These are phyloP conservation scores for Nesidiocoris tenuis DNA, from an alignment of 2,888 invertebrate species.

Conservation along the genomic window DNA sequence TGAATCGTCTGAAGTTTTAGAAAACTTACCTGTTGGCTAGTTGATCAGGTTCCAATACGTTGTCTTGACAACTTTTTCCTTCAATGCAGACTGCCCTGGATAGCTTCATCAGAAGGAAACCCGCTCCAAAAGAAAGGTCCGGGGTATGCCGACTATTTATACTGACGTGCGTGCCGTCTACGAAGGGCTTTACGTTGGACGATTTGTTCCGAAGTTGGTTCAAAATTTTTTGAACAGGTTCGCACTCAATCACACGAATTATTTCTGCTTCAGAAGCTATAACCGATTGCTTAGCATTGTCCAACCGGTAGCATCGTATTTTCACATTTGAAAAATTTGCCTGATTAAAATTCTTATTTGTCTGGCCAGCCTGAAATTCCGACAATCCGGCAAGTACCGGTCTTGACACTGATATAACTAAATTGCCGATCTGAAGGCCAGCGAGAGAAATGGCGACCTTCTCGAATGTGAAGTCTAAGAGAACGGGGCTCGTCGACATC, in stretches of 20 bases:
- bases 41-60: too few species aligned
- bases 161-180: background rate
- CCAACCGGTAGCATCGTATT: background rate
- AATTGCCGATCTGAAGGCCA: background rate
- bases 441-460: background rate
- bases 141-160: background rate
- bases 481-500: background rate
- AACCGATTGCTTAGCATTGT: background rate
- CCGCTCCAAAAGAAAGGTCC: background rate
- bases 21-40: too few species aligned
- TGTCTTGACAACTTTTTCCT: too few species aligned
- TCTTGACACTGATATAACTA: constrained; percentile 10
- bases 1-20: too few species aligned
- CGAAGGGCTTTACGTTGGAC: background rate
- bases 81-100: too few species aligned
- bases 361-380: too few species aligned
- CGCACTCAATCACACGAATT: background rate
- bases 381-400: background rate
- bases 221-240: background rate
- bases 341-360: background rate
- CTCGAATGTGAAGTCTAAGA: constrained; percentile 10
- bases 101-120: background rate
- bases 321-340: background rate
- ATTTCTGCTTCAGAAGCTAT: background rate
- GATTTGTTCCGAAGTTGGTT: background rate